Evolutionary conservation across 2,888 invertebrate genomes (phyloP).

Genomic region (Liodrosophila aerea): DNA sequence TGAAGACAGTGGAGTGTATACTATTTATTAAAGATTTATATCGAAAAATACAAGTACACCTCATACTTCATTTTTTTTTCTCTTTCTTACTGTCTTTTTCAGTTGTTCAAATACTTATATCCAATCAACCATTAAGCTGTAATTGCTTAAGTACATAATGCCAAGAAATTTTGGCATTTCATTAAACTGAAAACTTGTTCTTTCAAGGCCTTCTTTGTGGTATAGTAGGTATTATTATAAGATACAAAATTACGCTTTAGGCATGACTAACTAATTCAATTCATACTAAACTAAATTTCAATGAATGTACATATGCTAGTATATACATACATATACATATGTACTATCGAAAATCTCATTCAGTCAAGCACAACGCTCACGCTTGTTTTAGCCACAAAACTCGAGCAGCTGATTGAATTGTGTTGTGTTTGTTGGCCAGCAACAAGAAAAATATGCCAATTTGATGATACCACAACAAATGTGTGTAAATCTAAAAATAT

Average conservation of each 20-base stretch:
- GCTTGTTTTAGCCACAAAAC: conserved; percentile 19
- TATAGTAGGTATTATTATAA: not conserved
- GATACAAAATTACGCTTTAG: not conserved
- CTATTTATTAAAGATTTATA: too few relatives aligned
- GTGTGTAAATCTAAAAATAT: conserved; percentile 70
- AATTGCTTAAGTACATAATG: conserved; percentile 22
- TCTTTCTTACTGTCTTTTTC: not conserved
- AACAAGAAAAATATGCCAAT: conserved; percentile 72
- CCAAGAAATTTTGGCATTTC: conserved; percentile 4
- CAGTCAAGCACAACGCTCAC: conserved; percentile 47
- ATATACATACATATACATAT: not conserved
- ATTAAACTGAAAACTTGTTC: conserved; percentile 16
- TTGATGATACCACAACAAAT: conserved; percentile 77
- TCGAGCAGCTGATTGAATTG: conserved; percentile 73
- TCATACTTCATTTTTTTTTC: too few relatives aligned
- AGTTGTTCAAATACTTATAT: conserved; percentile 8
- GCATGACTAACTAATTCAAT: conserved; percentile 2
- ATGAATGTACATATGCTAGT: conserved; percentile 18
- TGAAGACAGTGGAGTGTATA: too few relatives aligned
- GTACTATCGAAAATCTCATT: conserved; percentile 45
- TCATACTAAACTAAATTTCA: conserved; percentile 28
- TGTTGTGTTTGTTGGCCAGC: conserved; percentile 59
- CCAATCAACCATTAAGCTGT: conserved; percentile 18
- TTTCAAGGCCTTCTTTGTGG: conserved; percentile 25
- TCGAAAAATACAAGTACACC: too few relatives aligned